Conservation (phyloP, 2,888 invertebrate genomes). For the Trissoscelio sp. region DNA sequence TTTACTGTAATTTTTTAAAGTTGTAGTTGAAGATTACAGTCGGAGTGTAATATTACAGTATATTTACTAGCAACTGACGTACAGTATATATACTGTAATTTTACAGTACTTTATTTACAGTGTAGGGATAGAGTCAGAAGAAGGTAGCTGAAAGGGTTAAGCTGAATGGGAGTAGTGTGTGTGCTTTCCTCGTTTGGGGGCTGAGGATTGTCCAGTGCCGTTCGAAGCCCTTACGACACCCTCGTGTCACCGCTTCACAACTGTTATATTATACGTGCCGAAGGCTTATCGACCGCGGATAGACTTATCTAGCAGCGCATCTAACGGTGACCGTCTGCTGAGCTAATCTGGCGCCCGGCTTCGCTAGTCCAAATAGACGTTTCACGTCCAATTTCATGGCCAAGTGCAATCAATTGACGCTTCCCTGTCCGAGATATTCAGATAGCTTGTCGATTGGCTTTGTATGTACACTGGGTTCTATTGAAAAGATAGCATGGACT, state of each 20-base stretch:
- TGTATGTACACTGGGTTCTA: background rate
- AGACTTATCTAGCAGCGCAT: constrained; percentile 53
- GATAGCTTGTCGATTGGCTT: constrained; percentile 13
- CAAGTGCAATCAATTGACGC: constrained; percentile 55
- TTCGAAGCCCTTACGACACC: constrained; percentile 49
- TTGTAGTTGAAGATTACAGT: too few species aligned
- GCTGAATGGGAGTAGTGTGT: constrained; percentile 80
- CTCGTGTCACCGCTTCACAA: constrained; percentile 45
- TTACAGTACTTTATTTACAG: too few species aligned
- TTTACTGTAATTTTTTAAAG: too few species aligned
- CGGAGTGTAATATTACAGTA: too few species aligned
- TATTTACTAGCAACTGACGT: too few species aligned
- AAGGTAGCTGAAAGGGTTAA: constrained; percentile 78
- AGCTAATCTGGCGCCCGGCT: constrained; percentile 18
- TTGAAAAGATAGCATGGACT: background rate
- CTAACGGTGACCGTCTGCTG: constrained; percentile 50
- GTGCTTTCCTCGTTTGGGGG: constrained; percentile 80
- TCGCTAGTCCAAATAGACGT: background rate
- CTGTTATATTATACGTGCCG: constrained; percentile 37
- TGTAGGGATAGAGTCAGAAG: too few species aligned
- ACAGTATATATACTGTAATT: too few species aligned
- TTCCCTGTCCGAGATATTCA: constrained; percentile 14
- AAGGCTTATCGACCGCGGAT: constrained; percentile 56
- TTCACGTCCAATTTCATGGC: constrained; percentile 44
- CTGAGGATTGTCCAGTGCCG: constrained; percentile 75